phyloP scores from a whole-genome alignment of 2,888 invertebrate genomes.

The Cyclophora punctaria region DNA sequence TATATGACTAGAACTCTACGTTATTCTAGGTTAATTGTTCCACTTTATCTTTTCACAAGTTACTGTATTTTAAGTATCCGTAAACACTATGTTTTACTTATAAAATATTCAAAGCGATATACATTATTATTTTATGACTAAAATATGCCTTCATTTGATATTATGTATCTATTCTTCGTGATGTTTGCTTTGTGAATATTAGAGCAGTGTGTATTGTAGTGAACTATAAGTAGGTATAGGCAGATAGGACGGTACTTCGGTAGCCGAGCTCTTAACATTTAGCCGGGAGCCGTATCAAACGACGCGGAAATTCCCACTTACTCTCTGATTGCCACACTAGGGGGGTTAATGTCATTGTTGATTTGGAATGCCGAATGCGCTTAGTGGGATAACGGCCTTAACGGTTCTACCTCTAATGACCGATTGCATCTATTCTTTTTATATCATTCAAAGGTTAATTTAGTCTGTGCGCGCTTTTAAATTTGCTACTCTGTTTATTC shows the following conservation, averaged over 20 bases:
- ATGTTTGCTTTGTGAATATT: conserved; percentile 5
- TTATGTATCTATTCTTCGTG: too few relatives aligned
- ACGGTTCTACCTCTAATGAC: conserved; percentile 31
- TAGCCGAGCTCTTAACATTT: conserved; percentile 66
- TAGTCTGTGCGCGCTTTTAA: too few relatives aligned
- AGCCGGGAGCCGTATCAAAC: conserved; percentile 65
- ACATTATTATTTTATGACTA: too few relatives aligned
- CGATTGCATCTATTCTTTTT: conserved; percentile 27
- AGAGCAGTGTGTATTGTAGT: conserved; percentile 30
- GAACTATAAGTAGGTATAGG: conserved; percentile 10
- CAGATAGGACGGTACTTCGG: conserved; percentile 36
- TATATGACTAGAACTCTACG: too few relatives aligned
- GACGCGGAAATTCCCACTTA: conserved; percentile 73
- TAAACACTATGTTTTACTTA: too few relatives aligned
- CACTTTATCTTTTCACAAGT: too few relatives aligned
- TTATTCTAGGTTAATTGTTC: too few relatives aligned
- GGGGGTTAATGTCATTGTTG: conserved; percentile 70
- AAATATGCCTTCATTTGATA: too few relatives aligned
- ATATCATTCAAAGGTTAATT: conserved; percentile 19
- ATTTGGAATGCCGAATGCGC: conserved; percentile 66
- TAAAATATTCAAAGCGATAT: too few relatives aligned
- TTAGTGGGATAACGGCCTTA: conserved; percentile 47
- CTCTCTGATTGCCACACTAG: conserved; percentile 72
- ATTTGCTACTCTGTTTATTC: too few relatives aligned
- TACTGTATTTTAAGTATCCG: too few relatives aligned